Percentiles rank a stretch among this genome's conserved stretches.
phyloP scores from a whole-genome alignment of 2,113 vertebrate species.

The Chlamydotis undulata region DNA sequence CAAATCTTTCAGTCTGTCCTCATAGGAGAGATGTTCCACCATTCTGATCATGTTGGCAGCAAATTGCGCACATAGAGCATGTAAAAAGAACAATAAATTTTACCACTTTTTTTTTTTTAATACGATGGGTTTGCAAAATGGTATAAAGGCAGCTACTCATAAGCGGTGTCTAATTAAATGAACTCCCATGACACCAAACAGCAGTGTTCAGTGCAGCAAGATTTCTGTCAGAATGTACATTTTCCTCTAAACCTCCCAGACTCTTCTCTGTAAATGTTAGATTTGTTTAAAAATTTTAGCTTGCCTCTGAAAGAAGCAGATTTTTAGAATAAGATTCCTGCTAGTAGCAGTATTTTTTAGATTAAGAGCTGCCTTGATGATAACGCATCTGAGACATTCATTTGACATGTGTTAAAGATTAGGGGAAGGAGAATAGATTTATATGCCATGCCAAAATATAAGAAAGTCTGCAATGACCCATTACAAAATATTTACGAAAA shows the following conservation, averaged over 20 bases:
- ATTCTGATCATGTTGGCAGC: neutral
- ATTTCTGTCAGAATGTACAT: neutral
- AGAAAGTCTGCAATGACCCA: neutral
- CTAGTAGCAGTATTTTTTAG: constrained; percentile 5
- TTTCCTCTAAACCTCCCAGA: neutral
- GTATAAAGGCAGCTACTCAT: neutral
- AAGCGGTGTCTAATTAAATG: neutral
- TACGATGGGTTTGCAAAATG: neutral
- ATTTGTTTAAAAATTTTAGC: constrained; percentile 25
- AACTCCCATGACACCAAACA: neutral
- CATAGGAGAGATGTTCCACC: neutral
- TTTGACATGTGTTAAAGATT: neutral
- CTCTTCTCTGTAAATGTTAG: constrained; percentile 14
- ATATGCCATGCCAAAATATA: neutral
- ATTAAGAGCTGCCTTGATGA: neutral
- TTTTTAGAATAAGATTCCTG: neutral
- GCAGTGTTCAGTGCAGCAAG: neutral
- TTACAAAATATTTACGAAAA: neutral
- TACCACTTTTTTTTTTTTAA: neutral
- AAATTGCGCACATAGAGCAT: neutral
- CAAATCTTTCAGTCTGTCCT: neutral
- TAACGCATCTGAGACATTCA: neutral
- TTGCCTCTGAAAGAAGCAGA: neutral
- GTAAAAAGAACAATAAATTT: neutral
- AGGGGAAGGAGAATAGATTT: neutral